Conservation (phyloP, 2,797 vertebrate genomes). For the Xenopus petersii region DNA sequence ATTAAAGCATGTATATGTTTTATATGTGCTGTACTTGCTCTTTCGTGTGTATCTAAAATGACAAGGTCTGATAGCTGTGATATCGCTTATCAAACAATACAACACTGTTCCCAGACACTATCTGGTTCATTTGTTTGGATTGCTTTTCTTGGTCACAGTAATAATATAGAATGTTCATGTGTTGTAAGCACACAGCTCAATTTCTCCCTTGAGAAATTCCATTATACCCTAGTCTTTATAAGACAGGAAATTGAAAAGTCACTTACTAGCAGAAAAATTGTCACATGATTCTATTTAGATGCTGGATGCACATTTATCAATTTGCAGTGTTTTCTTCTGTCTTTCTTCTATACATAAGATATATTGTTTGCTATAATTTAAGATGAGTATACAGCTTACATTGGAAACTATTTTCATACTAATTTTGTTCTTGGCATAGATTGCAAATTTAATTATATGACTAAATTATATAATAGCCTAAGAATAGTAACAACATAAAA, state of each 20-base stretch:
- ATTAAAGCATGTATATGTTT: constrained; percentile 2
- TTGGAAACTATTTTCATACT: background rate
- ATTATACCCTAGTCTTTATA: constrained; percentile 27
- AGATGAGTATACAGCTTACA: background rate
- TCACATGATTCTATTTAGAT: constrained; percentile 35
- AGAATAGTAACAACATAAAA: too few species aligned
- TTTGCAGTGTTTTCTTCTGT: constrained; percentile 7
- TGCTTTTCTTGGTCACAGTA: constrained; percentile 28
- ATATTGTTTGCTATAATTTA: background rate
- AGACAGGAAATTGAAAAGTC: constrained; percentile 44
- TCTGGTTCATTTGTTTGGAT: constrained; percentile 32
- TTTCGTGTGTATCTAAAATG: constrained; percentile 12
- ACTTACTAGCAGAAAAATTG: constrained; percentile 29
- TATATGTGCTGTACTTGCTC: constrained; percentile 6
- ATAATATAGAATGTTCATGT: constrained; percentile 38
- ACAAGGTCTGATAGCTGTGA: constrained; percentile 20
- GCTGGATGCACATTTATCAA: constrained; percentile 25
- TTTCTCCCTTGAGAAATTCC: constrained; percentile 40
- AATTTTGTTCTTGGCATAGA: background rate
- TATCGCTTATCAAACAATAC: constrained; percentile 26
- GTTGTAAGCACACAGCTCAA: constrained; percentile 37
- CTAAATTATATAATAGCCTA: too few species aligned
- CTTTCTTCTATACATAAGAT: constrained; percentile 13
- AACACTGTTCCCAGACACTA: constrained; percentile 29
- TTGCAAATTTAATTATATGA: too few species aligned